Evolutionary conservation across 2,113 vertebrate species (phyloP), one percentile per base, ranked within the genome.

Genomic region (Dascyllus trimaculatus): DNA sequence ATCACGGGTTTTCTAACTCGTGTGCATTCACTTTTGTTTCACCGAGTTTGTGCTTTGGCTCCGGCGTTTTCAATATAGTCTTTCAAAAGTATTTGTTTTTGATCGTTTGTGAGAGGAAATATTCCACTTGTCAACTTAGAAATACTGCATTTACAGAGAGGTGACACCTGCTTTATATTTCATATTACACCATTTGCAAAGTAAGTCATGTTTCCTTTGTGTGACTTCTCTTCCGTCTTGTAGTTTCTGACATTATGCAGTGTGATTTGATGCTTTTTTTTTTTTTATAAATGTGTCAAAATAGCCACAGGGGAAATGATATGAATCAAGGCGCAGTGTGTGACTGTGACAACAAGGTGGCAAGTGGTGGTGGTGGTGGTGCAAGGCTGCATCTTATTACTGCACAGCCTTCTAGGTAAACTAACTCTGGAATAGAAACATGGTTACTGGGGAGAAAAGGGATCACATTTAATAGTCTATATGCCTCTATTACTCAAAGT

Each of bases 371-470:
- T 68, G 35, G 13, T 45, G 46, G 8, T 68, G 56, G 48, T 35
- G 62, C 15, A 51, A 38, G 17, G 24, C 19, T 46, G 24, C 72
- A 40, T 62, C 22, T 49, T 40, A 62, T 73, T 46, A 21, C 26
- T 68, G 49, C 40, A 49, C 5, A 59, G 56, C 24, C 59, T 48
- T 80, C 5, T 15, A 18, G 22, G 48, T 58, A 63, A 73, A 73
- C 19, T 32, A 10, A 53, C 14, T 71, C 32, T 32, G 48, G 25
- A 40, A 52, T 1, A 57, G 19, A 64, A 52, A 62, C 25, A 11
- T 2, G n/a, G 26, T 58, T 65, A 10, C 6, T 65, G 0, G 8
- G 6, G 35, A 17, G 29, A 15, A 45, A 24, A 17, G 14, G 11
- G 59, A 69, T 29, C 19, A 24, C 1, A 5, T 49, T 66, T 10